Evolutionary conservation across 2,113 vertebrate genomes (phyloP), one percentile per base, ranked within the genome.

Genomic region (Melanerpes aurifrons): DNA sequence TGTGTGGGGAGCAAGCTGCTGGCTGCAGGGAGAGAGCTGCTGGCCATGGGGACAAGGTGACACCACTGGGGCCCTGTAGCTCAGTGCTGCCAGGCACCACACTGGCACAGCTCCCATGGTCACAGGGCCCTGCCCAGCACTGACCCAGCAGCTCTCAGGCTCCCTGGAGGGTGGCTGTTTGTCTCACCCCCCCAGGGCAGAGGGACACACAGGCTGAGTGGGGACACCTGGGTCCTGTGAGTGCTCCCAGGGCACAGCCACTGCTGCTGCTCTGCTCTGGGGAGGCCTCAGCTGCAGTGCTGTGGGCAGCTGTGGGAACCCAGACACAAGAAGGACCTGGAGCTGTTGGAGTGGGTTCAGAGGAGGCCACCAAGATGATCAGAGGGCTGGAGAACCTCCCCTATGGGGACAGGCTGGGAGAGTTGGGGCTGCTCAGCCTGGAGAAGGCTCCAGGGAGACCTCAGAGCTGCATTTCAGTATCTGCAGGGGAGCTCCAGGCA

Each of bases 21-120:
- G 72, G 80, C 56, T 12, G 3, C 8, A 37, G 85, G 71, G 75
- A 85, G 57, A 22, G 16, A 53, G 56, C 59, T 59, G 59, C 69
- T 61, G 72, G 80, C 56, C 10, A 3, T 10, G 45, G 85, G 71
- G 75, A 85, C 21, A 40, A 50, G n/a, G 70, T 14, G 71, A 56
- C 79, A 79, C 12, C 59, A 21, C 57, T 18, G 73, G 3, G 14
- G 62, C 4, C 9, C 47, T 0, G 0, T 8, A 15, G 43, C 43
- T 3, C 5, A 19, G 4, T 3, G 35, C 35, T 47, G 14, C 1
- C 0, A 43, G 35, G 2, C 1, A 53, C 43, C 0, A 3, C 0
- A 1, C 21, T 28, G 12, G 43, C 37, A 73, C 21, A 86, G 73
- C 29, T 81, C 26, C 7, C 21, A 3, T 3, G 0, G 1, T n/a